phyloP scores from a whole-genome alignment of 2,113 vertebrate species.

The Hyla sarda region DNA sequence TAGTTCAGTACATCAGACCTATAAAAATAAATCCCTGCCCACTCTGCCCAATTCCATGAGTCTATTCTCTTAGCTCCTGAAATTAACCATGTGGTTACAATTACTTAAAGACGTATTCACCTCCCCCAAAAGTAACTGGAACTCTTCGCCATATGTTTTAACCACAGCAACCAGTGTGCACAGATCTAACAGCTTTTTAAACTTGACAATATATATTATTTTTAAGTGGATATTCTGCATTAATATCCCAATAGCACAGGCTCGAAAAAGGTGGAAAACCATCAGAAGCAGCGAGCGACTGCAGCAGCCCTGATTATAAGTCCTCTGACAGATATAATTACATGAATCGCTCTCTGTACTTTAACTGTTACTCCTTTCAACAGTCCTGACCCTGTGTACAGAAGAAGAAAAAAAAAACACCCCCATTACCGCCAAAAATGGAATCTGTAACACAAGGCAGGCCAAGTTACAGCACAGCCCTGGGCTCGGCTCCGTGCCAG shows the following conservation, averaged over 20 bases:
- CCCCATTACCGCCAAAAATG: slow-evolving; percentile 66
- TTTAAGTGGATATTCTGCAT: slow-evolving; percentile 64
- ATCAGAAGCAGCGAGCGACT: slow-evolving; percentile 40
- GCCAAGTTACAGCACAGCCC: slow-evolving; percentile 87
- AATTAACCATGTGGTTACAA: neutral
- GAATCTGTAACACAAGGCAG: slow-evolving; percentile 87
- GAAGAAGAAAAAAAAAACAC: slow-evolving; percentile 46
- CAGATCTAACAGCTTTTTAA: slow-evolving; percentile 14
- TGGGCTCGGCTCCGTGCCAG: slow-evolving; percentile 81
- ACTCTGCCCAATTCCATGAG: neutral
- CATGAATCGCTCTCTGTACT: slow-evolving; percentile 70
- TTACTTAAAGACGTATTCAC: neutral
- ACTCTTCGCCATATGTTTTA: neutral
- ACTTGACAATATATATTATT: slow-evolving; percentile 55
- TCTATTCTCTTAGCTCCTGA: neutral
- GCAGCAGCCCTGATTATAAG: slow-evolving; percentile 66
- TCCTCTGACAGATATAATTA: slow-evolving; percentile 75
- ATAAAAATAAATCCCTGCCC: neutral
- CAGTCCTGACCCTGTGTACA: slow-evolving; percentile 74
- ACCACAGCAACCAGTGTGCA: neutral
- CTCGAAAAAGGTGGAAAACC: slow-evolving; percentile 59
- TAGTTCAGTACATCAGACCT: neutral
- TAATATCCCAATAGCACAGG: slow-evolving; percentile 61
- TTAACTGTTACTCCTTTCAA: slow-evolving; percentile 79
- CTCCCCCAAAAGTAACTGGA: neutral